Evolutionary conservation across 2,797 vertebrate species (phyloP).

Genomic region (Centroberyx gerrardi): DNA sequence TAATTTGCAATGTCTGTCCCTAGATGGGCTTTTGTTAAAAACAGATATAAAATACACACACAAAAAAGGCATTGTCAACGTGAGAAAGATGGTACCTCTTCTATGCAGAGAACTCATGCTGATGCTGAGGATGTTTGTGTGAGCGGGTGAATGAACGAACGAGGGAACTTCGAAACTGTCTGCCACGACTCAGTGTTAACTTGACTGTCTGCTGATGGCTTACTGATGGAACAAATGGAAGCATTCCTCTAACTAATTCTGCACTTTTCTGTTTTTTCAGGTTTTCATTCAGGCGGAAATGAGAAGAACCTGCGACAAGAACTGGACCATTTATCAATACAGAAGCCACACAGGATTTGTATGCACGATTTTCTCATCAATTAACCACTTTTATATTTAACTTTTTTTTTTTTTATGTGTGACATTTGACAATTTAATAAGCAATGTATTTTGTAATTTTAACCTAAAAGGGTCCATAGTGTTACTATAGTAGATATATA

Average conservation of each 20-base stretch:
- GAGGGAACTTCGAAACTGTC: conserved; percentile 25
- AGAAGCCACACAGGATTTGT: conserved; percentile 67
- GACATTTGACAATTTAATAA: conserved; percentile 57
- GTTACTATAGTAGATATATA: conserved; percentile 10
- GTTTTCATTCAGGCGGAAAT: conserved; percentile 87
- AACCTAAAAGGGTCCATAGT: conserved; percentile 21
- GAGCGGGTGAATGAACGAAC: conserved; percentile 36
- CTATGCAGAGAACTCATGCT: conserved; percentile 52
- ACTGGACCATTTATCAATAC: conserved; percentile 4
- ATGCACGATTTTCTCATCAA: conserved; percentile 27
- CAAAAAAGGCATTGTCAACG: no score
- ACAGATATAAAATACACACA: no score
- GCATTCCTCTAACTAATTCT: conserved; percentile 39
- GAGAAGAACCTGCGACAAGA: conserved; percentile 40
- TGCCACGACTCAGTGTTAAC: conserved; percentile 38
- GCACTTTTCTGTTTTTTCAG: conserved; percentile 65
- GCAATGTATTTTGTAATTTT: conserved; percentile 55
- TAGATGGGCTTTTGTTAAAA: no score
- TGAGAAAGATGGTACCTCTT: no score
- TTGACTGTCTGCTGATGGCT: not conserved
- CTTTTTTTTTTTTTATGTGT: conserved; percentile 24
- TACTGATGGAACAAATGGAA: not conserved
- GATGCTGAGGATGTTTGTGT: conserved; percentile 62
- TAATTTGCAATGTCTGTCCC: no score
- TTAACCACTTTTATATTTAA: conserved; percentile 61